Percentiles rank a stretch among this genome's conserved stretches.
These are phyloP conservation scores for Chalcis sispes DNA, from an alignment of 2,888 invertebrate genomes.

Conservation along the genomic window DNA sequence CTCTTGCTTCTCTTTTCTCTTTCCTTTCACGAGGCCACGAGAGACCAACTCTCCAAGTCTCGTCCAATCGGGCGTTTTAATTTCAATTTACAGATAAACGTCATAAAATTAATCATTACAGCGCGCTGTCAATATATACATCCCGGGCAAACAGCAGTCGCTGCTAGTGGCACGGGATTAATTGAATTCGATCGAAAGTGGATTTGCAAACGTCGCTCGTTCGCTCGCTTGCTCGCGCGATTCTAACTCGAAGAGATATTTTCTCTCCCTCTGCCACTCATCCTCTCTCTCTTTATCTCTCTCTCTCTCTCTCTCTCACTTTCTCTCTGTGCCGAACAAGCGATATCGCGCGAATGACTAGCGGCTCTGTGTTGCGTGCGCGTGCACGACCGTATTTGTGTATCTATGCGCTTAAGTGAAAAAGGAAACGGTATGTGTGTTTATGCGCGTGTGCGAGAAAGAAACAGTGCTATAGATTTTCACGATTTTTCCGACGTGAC, in stretches of 20 bases:
- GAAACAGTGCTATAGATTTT: slow-evolving; percentile 6
- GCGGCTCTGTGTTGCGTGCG: neutral
- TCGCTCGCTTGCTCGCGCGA: neutral
- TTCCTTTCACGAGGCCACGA: too few species aligned
- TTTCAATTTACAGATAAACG: slow-evolving; percentile 37
- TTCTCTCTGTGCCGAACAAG: slow-evolving; percentile 33
- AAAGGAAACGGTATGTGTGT: neutral
- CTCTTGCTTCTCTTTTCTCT: neutral
- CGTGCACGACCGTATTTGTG: neutral
- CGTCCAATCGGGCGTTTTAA: slow-evolving; percentile 33
- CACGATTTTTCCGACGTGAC: slow-evolving; percentile 11
- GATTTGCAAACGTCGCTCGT: slow-evolving; percentile 37
- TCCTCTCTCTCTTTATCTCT: neutral
- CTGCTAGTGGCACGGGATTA: slow-evolving; percentile 35
- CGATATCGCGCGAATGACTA: slow-evolving; percentile 9
- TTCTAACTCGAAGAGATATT: slow-evolving; percentile 39
- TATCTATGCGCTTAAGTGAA: neutral
- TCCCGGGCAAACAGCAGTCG: neutral
- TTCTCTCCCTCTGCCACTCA: slow-evolving; percentile 6
- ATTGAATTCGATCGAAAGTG: slow-evolving; percentile 52
- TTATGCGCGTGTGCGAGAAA: slow-evolving; percentile 18
- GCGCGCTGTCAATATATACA: slow-evolving; percentile 15
- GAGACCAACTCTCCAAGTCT: too few species aligned
- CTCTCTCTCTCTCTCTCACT: neutral
- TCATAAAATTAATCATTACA: slow-evolving; percentile 52